A percentile compares a stretch with the other conserved stretches of the same genome.
These are phyloP conservation scores for Ammodytes marinus DNA, from an alignment of 2,113 vertebrate genomes.

Conservation along the genomic window DNA sequence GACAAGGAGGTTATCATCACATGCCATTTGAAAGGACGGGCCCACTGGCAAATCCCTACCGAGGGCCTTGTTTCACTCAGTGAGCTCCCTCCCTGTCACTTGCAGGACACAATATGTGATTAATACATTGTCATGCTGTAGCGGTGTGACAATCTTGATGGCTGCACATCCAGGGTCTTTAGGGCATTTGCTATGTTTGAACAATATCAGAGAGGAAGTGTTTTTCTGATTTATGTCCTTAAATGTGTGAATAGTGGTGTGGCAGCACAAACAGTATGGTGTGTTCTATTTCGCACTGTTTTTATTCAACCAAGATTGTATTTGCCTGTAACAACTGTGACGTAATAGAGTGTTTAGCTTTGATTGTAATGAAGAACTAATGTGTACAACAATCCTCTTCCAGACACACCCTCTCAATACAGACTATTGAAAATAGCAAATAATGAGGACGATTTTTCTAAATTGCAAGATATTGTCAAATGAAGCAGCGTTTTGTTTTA, in stretches of 20 bases:
- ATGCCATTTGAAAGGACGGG: constrained; percentile 53
- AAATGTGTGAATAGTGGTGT: constrained; percentile 21
- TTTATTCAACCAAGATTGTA: neutral
- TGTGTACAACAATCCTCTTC: constrained; percentile 7
- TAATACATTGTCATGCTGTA: constrained; percentile 53
- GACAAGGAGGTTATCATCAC: constrained; percentile 70
- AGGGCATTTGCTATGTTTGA: constrained; percentile 28
- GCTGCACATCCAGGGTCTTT: constrained; percentile 33
- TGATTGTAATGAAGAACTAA: neutral
- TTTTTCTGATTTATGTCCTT: neutral
- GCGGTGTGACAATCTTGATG: constrained; percentile 34
- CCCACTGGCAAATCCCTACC: constrained; percentile 59
- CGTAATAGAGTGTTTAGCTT: constrained; percentile 1
- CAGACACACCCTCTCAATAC: constrained; percentile 7
- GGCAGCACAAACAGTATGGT: neutral
- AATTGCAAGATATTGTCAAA: constrained; percentile 38
- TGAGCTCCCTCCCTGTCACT: constrained; percentile 51
- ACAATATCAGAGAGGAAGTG: neutral
- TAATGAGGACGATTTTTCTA: constrained; percentile 44
- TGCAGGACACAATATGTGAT: constrained; percentile 50
- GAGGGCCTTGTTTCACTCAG: constrained; percentile 51
- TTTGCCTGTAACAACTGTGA: neutral
- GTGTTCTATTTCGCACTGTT: neutral
- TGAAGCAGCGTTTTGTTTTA: constrained; percentile 16
- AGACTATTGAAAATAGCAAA: constrained; percentile 44